Conservation (phyloP, 2,113 vertebrate genomes). For the Chiloscyllium plagiosum region DNA sequence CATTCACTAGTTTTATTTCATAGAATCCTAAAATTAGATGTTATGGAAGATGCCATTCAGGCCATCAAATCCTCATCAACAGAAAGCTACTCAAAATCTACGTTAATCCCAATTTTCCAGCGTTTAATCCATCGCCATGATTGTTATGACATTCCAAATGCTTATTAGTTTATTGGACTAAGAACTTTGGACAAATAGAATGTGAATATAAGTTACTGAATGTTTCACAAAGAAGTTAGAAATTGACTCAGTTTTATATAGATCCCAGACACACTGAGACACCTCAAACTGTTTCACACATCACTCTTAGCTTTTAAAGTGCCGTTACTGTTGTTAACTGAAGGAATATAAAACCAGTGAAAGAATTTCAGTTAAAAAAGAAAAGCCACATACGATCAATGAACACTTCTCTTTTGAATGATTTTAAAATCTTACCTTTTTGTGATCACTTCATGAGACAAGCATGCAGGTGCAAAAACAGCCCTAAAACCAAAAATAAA, state of each 20-base stretch:
- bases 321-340: background rate
- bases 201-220: no score
- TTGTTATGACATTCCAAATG: no score
- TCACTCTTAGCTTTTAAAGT: background rate
- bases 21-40: no score
- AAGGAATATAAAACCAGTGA: background rate
- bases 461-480: conserved; percentile 91
- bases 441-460: conserved; percentile 92
- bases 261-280: background rate
- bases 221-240: no score
- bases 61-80: no score
- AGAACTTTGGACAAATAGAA: no score
- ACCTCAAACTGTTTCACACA: background rate
- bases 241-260: background rate
- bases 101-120: no score
- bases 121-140: no score
- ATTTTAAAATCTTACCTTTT: conserved; percentile 70
- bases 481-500: conserved; percentile 59
- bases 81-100: no score
- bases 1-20: background rate
- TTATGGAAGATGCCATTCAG: no score
- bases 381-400: background rate
- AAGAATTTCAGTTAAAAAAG: background rate
- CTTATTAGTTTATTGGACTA: no score
- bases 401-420: background rate